phyloP scores from a whole-genome alignment of 2,113 vertebrate species.

The Silurus asotus region DNA sequence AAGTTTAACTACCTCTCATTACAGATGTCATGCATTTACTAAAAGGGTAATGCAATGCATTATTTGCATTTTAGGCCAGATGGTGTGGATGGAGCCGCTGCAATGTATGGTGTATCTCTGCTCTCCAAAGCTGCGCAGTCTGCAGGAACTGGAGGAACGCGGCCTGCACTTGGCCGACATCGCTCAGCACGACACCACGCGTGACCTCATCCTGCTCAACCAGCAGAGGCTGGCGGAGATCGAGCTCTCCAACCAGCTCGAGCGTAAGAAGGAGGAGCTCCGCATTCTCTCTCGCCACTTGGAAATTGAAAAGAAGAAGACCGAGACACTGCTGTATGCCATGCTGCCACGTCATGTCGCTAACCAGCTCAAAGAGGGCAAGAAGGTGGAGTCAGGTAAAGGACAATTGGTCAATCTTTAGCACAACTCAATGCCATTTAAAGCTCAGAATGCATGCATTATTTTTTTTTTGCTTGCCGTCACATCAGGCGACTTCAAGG shows the following conservation, averaged over 20 bases:
- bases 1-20: neutral
- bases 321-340: slow-evolving; percentile 74
- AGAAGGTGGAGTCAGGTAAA: slow-evolving; percentile 73
- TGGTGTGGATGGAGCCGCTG: slow-evolving; percentile 82
- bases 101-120: slow-evolving; percentile 81
- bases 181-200: slow-evolving; percentile 78
- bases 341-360: slow-evolving; percentile 77
- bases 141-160: slow-evolving; percentile 79
- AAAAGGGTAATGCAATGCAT: neutral
- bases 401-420: neutral
- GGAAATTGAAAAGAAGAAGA: slow-evolving; percentile 77
- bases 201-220: slow-evolving; percentile 82
- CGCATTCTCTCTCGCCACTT: slow-evolving; percentile 72
- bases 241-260: slow-evolving; percentile 82
- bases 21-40: no score
- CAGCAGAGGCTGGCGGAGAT: slow-evolving; percentile 81
- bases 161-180: slow-evolving; percentile 82
- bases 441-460: neutral
- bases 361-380: slow-evolving; percentile 76
- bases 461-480: neutral
- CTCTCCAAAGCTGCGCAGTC: slow-evolving; percentile 75
- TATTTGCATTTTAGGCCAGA: slow-evolving; percentile 64
- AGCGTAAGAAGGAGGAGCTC: slow-evolving; percentile 75
- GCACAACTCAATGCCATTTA: neutral
- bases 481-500: slow-evolving; percentile 75